A percentile compares a stretch with the other conserved stretches of the same genome.
Conservation (phyloP, 2,888 invertebrate species). For the Himalopsyche kuldschensis region DNA sequence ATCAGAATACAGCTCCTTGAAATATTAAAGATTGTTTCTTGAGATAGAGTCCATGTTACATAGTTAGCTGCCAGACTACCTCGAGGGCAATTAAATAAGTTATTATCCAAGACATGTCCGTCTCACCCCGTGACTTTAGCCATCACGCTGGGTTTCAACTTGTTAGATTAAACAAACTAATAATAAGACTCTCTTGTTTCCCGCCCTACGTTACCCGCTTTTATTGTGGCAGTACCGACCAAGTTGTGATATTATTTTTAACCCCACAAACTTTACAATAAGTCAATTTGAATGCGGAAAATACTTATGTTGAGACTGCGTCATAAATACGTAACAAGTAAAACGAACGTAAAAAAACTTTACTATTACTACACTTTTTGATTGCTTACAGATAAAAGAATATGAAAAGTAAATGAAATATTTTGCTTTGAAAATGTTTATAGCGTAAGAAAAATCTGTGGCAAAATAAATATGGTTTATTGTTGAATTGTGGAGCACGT, state of each 20-base stretch:
- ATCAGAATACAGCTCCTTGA: not conserved
- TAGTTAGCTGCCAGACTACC: slow-evolving; percentile 1
- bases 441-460: too few species aligned
- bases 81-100: slow-evolving; percentile 22
- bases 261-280: not conserved
- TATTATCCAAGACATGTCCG: slow-evolving; percentile 14
- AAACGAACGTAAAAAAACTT: not conserved
- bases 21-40: slow-evolving; percentile 9
- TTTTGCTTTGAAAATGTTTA: too few species aligned
- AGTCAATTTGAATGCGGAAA: not conserved
- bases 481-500: too few species aligned
- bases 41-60: not conserved
- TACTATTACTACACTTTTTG: too few species aligned
- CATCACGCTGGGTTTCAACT: not conserved
- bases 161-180: not conserved
- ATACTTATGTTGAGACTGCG: not conserved
- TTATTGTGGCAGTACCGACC: not conserved
- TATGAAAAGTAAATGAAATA: too few species aligned
- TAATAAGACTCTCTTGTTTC: not conserved
- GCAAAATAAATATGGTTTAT: too few species aligned
- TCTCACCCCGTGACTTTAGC: not conserved
- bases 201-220: not conserved
- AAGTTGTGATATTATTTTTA: not conserved
- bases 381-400: too few species aligned
- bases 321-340: not conserved